phyloP scores from a whole-genome alignment of 2,797 vertebrate species.

The Lepidocolaptes lacrymiger region DNA sequence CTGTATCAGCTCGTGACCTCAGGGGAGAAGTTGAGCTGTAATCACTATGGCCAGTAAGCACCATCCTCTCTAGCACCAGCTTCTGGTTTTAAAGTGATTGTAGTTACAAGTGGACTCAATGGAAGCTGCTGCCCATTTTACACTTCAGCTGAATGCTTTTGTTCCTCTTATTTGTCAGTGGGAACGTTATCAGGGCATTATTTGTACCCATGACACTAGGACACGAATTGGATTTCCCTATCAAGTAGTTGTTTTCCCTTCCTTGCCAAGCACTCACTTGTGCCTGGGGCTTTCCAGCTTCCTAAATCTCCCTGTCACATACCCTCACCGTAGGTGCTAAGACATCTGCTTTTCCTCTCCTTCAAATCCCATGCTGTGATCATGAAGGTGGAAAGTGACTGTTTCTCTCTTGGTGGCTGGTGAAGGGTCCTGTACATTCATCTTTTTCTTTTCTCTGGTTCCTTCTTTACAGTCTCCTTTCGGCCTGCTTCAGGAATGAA shows the following conservation, averaged over 20 bases:
- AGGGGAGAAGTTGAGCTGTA: neutral
- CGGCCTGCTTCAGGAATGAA: conserved; percentile 90
- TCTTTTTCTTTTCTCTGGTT: conserved; percentile 84
- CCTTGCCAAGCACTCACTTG: neutral
- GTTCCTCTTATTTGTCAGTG: neutral
- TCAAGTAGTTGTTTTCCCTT: neutral
- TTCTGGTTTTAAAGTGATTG: neutral
- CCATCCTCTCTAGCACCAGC: neutral
- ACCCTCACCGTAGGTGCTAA: neutral
- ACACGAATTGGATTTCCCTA: neutral
- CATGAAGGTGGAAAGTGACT: conserved; percentile 74
- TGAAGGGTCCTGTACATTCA: conserved; percentile 60
- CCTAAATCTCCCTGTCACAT: neutral
- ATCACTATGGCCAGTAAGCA: neutral
- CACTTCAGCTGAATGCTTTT: neutral
- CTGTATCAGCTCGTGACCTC: neutral
- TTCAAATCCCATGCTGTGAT: conserved; percentile 64
- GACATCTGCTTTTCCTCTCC: conserved; percentile 7
- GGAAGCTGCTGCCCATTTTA: neutral
- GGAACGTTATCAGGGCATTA: neutral
- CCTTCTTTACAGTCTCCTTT: conserved; percentile 92
- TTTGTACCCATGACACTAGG: neutral
- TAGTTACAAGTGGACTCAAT: neutral
- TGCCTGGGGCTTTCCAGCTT: neutral
- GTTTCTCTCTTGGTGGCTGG: conserved; percentile 50